Conservation (phyloP, 2,797 vertebrate species). For the Phoxinus dragarum region DNA sequence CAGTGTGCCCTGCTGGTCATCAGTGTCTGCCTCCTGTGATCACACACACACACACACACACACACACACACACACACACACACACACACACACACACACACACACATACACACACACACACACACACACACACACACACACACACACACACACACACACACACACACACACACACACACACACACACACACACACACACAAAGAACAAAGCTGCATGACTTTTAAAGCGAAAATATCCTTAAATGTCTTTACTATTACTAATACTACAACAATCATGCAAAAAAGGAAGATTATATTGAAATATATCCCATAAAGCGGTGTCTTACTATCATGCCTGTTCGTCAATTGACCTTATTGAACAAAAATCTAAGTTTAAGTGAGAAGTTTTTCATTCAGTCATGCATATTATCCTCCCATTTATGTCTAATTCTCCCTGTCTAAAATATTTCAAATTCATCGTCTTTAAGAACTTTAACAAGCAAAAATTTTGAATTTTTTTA, state of each 20-base stretch:
- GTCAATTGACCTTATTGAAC: neutral
- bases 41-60: neutral
- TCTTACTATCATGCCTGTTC: neutral
- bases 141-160: neutral
- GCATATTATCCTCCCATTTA: neutral
- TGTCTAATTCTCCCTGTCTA: slow-evolving; percentile 58
- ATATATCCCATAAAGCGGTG: neutral
- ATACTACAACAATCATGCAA: neutral
- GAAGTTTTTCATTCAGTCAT: neutral
- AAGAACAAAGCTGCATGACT: neutral
- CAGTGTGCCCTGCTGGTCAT: slow-evolving; percentile 94
- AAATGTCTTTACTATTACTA: neutral
- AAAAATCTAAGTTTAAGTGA: neutral
- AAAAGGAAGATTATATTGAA: neutral
- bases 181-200: neutral
- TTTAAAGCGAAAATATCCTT: neutral
- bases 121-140: neutral
- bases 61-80: neutral
- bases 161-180: neutral
- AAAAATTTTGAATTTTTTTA: neutral
- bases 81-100: neutral
- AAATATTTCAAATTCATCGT: neutral
- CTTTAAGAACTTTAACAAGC: slow-evolving; percentile 25
- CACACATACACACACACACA: neutral
- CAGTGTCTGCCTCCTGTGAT: slow-evolving; percentile 94